These are phyloP conservation scores for Petromus typicus DNA, from an alignment of 2,113 vertebrate species.

Conservation along the genomic window DNA sequence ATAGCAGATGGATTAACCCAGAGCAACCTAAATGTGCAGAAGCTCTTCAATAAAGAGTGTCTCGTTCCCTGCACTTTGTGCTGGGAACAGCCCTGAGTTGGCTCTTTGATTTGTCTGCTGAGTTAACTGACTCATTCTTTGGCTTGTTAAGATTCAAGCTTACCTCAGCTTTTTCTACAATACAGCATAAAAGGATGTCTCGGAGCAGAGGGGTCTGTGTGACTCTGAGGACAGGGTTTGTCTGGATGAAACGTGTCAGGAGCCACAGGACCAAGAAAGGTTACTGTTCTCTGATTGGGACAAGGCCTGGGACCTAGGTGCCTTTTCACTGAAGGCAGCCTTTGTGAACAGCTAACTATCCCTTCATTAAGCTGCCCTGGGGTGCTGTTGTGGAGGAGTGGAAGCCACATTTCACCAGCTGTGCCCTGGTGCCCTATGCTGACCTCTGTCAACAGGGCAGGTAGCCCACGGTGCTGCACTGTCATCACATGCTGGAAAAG, in stretches of 20 bases:
- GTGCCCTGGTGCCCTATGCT: neutral
- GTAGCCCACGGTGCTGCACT: neutral
- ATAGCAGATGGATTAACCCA: neutral
- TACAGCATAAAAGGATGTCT: neutral
- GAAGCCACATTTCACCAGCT: neutral
- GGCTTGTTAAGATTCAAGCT: neutral
- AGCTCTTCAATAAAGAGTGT: neutral
- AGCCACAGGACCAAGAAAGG: neutral
- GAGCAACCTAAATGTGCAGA: neutral
- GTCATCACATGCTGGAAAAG: neutral
- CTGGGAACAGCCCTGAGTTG: neutral
- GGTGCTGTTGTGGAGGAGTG: neutral
- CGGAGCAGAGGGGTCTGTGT: neutral
- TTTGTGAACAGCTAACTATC: neutral
- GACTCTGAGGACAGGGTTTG: neutral
- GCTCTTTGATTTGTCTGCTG: neutral
- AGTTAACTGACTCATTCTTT: neutral
- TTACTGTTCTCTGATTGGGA: neutral
- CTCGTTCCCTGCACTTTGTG: neutral
- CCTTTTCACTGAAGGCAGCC: neutral
- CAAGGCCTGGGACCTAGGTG: neutral
- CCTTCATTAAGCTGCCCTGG: neutral
- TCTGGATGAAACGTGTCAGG: neutral
- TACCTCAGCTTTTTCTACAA: slow-evolving; percentile 19
- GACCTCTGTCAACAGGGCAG: neutral